A percentile compares a stretch with the other conserved stretches of the same genome.
Evolutionary conservation across 2,888 invertebrate genomes (phyloP).

Genomic region (Phalangium opilio): DNA sequence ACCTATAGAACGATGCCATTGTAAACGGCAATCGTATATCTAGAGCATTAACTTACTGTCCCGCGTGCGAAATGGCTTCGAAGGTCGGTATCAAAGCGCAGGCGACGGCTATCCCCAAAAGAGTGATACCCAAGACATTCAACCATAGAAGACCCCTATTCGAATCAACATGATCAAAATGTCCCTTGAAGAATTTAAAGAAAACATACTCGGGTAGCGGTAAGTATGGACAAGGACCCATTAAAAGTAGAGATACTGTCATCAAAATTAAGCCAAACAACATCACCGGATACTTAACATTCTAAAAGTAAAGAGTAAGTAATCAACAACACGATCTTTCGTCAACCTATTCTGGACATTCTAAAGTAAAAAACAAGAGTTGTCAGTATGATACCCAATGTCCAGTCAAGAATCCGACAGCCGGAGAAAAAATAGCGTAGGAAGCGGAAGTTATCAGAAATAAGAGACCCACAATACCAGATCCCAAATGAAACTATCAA

Average conservation of each 20-base stretch:
- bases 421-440: slow-evolving; percentile 54
- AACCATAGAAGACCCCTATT: slow-evolving; percentile 50
- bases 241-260: slow-evolving; percentile 44
- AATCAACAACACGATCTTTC: no score
- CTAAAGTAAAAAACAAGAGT: no score
- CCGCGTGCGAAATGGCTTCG: slow-evolving; percentile 52
- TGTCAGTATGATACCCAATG: no score
- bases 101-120: slow-evolving; percentile 53
- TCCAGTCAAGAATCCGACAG: slow-evolving; percentile 46
- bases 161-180: no score
- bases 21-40: no score
- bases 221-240: slow-evolving; percentile 49
- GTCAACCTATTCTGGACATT: no score
- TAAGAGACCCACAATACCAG: slow-evolving; percentile 49
- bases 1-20: slow-evolving; percentile 40
- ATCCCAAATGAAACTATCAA: slow-evolving; percentile 45
- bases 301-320: no score
- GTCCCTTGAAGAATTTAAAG: no score
- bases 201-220: slow-evolving; percentile 39
- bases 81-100: slow-evolving; percentile 56
- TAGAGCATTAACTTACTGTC: slow-evolving; percentile 58
- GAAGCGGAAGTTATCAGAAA: slow-evolving; percentile 54
- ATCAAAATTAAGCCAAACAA: slow-evolving; percentile 48
- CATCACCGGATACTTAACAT: slow-evolving; percentile 54
- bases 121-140: slow-evolving; percentile 47